phyloP scores from a whole-genome alignment of 2,113 vertebrate genomes.

The Erythrocercus mccallii region DNA sequence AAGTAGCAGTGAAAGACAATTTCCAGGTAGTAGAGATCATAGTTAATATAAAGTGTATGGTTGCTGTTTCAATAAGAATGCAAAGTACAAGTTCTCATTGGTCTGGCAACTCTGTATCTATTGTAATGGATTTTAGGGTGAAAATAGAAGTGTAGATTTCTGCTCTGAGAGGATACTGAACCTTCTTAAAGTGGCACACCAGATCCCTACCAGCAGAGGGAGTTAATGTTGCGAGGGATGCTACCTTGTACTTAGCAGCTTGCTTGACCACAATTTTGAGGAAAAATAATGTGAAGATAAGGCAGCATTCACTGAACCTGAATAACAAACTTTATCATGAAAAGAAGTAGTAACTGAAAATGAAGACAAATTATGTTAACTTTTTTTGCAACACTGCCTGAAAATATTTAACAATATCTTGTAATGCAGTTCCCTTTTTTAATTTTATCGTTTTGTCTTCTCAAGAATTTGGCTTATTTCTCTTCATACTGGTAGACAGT shows the following conservation, averaged over 20 bases:
- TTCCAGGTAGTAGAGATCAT: background rate
- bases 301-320: background rate
- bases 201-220: conserved; percentile 45
- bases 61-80: background rate
- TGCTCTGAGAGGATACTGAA: background rate
- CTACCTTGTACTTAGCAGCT: background rate
- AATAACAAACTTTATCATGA: background rate
- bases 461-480: background rate
- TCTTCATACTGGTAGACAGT: background rate
- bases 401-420: background rate
- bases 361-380: background rate
- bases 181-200: background rate
- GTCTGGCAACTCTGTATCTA: background rate
- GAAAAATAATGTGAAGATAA: background rate
- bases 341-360: background rate
- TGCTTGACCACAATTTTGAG: background rate
- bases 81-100: background rate
- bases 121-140: background rate
- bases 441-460: background rate
- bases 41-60: background rate
- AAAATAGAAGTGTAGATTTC: background rate
- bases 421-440: background rate
- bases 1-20: background rate
- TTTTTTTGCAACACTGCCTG: background rate
- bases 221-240: background rate